These are phyloP conservation scores for Idaea straminata DNA, from an alignment of 2,888 invertebrate species.

Conservation along the genomic window DNA sequence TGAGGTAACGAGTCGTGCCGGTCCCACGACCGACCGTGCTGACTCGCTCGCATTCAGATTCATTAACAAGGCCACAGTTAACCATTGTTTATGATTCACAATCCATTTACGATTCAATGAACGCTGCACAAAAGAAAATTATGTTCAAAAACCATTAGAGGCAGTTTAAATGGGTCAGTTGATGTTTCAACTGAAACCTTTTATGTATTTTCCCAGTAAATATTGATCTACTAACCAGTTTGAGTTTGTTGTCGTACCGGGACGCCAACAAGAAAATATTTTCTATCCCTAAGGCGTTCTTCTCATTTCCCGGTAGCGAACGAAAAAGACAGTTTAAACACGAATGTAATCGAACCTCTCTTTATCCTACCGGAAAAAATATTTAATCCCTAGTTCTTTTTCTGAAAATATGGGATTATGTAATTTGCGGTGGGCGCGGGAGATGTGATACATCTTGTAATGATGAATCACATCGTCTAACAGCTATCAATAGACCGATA, in stretches of 20 bases:
- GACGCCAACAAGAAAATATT: conserved; percentile 37
- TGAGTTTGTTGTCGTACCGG: conserved; percentile 34
- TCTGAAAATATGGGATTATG: conserved; percentile 8
- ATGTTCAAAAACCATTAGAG: conserved; percentile 19
- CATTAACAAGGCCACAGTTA: conserved; percentile 67
- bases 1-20: conserved; percentile 43
- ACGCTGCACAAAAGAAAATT: conserved; percentile 24
- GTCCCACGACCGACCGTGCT: conserved; percentile 47
- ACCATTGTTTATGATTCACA: conserved; percentile 57
- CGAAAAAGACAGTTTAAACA: conserved; percentile 44
- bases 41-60: conserved; percentile 52
- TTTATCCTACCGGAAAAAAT: conserved; percentile 14
- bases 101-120: conserved; percentile 43
- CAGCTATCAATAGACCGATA: conserved; percentile 50
- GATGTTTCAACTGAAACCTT: conserved; percentile 22
- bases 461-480: conserved; percentile 33
- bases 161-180: conserved; percentile 20
- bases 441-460: conserved; percentile 12
- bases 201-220: conserved; percentile 26
- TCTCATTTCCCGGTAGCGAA: conserved; percentile 46
- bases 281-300: conserved; percentile 37
- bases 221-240: conserved; percentile 37
- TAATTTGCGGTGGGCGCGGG: background rate
- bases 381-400: conserved; percentile 21
- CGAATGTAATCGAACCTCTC: conserved; percentile 25